Percentiles rank a stretch among this genome's conserved stretches.
These are phyloP conservation scores for Drosophila sulfurigaster DNA, from an alignment of 1,140 invertebrate species.

Conservation along the genomic window DNA sequence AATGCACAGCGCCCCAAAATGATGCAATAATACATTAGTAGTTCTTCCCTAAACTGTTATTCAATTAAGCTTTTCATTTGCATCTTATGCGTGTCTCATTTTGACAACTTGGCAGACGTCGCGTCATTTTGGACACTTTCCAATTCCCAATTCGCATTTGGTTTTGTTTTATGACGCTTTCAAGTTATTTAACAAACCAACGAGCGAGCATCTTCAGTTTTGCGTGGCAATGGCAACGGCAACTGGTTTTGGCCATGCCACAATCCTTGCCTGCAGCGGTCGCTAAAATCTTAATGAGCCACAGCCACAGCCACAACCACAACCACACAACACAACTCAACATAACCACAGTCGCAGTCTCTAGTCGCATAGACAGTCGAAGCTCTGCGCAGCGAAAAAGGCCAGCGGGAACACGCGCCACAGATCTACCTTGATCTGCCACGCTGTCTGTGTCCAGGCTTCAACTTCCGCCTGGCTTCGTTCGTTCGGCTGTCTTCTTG, in stretches of 20 bases:
- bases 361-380: not conserved
- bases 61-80: constrained; percentile 58
- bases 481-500: constrained; percentile 1
- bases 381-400: constrained; percentile 4
- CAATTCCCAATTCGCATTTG: constrained; percentile 29
- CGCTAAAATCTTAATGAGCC: constrained; percentile 62
- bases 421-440: constrained; percentile 52
- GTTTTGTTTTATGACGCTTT: constrained; percentile 46
- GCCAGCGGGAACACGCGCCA: constrained; percentile 62
- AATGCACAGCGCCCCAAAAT: constrained; percentile 37
- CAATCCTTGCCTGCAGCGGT: constrained; percentile 70
- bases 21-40: constrained; percentile 50
- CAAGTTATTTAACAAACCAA: constrained; percentile 58
- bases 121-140: constrained; percentile 35
- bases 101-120: constrained; percentile 52
- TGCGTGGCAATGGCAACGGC: constrained; percentile 15
- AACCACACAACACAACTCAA: not conserved
- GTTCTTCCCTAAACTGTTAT: constrained; percentile 56
- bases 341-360: not conserved
- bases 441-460: constrained; percentile 19
- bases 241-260: constrained; percentile 56
- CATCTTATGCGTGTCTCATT: constrained; percentile 55
- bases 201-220: constrained; percentile 49
- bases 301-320: constrained; percentile 5
- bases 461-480: constrained; percentile 54